Evolutionary conservation across 2,888 invertebrate genomes (phyloP).

Genomic region (Raillietiella orientalis): DNA sequence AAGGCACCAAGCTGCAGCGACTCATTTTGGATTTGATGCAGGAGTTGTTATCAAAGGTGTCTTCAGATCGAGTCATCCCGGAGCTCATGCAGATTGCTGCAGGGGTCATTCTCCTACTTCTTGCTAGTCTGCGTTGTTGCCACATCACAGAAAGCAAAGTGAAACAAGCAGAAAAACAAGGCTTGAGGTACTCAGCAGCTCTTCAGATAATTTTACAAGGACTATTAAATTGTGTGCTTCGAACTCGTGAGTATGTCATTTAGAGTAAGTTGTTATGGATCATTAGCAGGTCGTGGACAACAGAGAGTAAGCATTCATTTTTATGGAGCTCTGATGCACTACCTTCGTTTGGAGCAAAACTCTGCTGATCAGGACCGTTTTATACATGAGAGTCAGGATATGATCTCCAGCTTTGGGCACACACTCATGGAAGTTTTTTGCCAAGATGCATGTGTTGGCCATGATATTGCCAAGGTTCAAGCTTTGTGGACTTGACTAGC

Average conservation of each 20-base stretch:
- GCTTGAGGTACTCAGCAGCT: conserved; percentile 28
- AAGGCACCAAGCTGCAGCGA: too few species aligned
- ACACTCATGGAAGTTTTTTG: conserved; percentile 45
- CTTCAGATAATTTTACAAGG: conserved; percentile 36
- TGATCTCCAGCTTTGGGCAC: conserved; percentile 39
- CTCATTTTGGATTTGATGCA: too few species aligned
- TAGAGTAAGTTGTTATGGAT: conserved; percentile 4
- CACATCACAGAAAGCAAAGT: conserved; percentile 9
- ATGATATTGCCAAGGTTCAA: conserved; percentile 40
- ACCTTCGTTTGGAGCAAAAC: conserved; percentile 24
- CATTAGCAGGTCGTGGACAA: conserved; percentile 27
- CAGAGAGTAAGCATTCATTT: conserved; percentile 56
- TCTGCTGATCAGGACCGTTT: conserved; percentile 1
- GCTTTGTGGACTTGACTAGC: neutral
- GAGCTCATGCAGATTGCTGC: too few species aligned
- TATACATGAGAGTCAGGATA: conserved; percentile 18
- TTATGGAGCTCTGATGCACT: conserved; percentile 49
- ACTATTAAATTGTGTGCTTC: conserved; percentile 47
- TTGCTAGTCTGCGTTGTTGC: conserved; percentile 31
- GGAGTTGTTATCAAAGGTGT: too few species aligned
- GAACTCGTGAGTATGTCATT: conserved; percentile 21
- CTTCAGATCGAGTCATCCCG: too few species aligned
- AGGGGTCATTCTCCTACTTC: conserved; percentile 37
- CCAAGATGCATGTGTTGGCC: conserved; percentile 55
- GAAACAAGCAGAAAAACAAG: too few species aligned